Conservation (phyloP, 64 coral and sea anemone genomes). For the Dendrophyllia cribrosa region DNA sequence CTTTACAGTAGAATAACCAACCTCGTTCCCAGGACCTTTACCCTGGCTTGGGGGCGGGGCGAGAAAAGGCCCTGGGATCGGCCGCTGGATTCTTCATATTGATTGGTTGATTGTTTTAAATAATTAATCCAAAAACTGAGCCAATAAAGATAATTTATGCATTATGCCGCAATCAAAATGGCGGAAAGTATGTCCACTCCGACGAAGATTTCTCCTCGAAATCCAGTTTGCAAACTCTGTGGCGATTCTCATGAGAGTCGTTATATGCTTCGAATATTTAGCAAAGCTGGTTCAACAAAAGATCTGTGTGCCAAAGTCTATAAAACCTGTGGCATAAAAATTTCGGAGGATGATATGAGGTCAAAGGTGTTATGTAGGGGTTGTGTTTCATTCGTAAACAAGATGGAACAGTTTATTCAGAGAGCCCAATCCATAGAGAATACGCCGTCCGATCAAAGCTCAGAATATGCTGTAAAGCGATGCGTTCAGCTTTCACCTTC, state of each 20-base stretch:
- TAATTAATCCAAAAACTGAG: neutral
- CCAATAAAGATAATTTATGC: constrained; percentile 20
- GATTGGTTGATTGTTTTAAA: constrained; percentile 11
- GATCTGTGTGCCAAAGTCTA: constrained; percentile 50
- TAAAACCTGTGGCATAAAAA: constrained; percentile 45
- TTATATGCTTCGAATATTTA: constrained; percentile 39
- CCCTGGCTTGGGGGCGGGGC: neutral
- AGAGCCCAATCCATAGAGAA: constrained; percentile 52
- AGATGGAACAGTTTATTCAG: constrained; percentile 63
- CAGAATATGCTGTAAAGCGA: constrained; percentile 48
- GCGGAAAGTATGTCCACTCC: constrained; percentile 36
- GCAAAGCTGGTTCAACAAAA: constrained; percentile 30
- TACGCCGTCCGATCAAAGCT: constrained; percentile 38
- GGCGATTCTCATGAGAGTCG: constrained; percentile 48
- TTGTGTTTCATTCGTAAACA: constrained; percentile 43
- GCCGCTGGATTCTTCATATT: neutral
- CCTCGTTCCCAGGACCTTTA: neutral
- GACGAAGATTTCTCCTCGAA: constrained; percentile 35
- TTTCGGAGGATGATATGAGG: constrained; percentile 40
- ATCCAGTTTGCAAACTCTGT: constrained; percentile 48
- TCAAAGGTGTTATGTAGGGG: constrained; percentile 39
- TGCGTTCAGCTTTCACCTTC: constrained; percentile 44
- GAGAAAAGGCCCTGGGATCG: constrained; percentile 48
- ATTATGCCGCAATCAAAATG: constrained; percentile 6
- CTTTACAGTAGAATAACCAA: neutral